A percentile compares a stretch with the other conserved stretches of the same genome.
These are phyloP conservation scores for Tamias sibiricus DNA, from an alignment of 2,113 vertebrate genomes.

Conservation along the genomic window DNA sequence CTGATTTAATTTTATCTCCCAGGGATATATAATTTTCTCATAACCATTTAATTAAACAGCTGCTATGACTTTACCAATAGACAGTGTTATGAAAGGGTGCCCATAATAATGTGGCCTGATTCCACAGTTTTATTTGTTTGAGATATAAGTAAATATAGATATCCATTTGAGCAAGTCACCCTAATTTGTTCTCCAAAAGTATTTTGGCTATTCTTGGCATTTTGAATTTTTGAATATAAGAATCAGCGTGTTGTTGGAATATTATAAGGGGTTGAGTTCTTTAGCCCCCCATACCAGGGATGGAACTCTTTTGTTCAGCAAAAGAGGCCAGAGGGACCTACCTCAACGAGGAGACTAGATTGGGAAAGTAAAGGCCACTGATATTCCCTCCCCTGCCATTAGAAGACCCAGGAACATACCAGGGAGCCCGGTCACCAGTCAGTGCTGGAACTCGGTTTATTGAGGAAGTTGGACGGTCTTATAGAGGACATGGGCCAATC, in stretches of 20 bases:
- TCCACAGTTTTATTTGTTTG: not conserved
- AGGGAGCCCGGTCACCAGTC: no score
- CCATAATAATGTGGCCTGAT: not conserved
- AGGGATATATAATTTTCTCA: not conserved
- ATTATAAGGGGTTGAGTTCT: no score
- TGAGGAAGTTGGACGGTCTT: no score
- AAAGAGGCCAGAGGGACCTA: no score
- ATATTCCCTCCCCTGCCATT: no score
- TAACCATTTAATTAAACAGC: not conserved
- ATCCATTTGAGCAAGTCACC: not conserved
- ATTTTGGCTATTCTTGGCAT: not conserved
- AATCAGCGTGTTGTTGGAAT: not conserved
- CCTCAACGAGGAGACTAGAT: no score
- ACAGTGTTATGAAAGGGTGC: not conserved
- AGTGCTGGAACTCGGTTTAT: no score
- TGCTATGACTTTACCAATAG: not conserved
- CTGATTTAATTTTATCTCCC: not conserved
- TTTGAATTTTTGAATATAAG: not conserved
- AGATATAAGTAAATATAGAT: not conserved
- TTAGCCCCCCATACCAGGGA: no score
- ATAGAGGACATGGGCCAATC: no score
- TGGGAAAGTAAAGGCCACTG: no score
- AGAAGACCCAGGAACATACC: no score
- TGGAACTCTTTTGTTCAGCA: no score
- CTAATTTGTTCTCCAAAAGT: not conserved